phyloP scores from a whole-genome alignment of 2,113 vertebrate species.

The Melanerpes formicivorus region DNA sequence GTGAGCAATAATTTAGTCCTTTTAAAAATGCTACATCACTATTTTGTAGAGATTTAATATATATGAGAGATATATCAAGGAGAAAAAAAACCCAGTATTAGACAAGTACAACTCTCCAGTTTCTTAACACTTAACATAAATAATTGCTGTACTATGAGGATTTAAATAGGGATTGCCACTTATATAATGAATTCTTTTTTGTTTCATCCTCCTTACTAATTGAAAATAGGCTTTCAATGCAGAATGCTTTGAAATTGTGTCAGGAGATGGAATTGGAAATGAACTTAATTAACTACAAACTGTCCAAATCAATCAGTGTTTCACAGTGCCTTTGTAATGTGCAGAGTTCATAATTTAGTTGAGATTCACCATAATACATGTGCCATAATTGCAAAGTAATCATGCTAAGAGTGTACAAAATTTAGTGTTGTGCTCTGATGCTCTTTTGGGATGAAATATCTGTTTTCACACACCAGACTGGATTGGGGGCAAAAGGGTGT shows the following conservation, averaged over 20 bases:
- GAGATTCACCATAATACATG: constrained; percentile 62
- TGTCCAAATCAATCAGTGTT: constrained; percentile 82
- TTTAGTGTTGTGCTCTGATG: constrained; percentile 33
- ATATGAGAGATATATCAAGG: constrained; percentile 53
- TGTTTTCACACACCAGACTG: background rate
- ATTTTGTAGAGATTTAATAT: constrained; percentile 46
- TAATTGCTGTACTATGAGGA: constrained; percentile 74
- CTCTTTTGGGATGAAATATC: constrained; percentile 37
- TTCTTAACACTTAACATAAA: constrained; percentile 78
- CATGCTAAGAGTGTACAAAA: constrained; percentile 62
- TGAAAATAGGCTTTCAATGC: constrained; percentile 79
- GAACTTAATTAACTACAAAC: constrained; percentile 84
- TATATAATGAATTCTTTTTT: constrained; percentile 84
- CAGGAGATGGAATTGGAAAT: constrained; percentile 81
- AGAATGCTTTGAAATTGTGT: constrained; percentile 79
- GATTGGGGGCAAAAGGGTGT: constrained; percentile 35
- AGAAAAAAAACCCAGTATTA: constrained; percentile 55
- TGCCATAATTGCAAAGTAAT: constrained; percentile 71
- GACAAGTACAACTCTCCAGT: constrained; percentile 76
- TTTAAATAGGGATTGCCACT: constrained; percentile 79
- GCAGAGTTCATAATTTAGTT: constrained; percentile 76
- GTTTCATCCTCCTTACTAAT: constrained; percentile 80
- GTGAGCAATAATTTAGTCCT: background rate
- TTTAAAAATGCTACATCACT: background rate
- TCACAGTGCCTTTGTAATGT: constrained; percentile 67